Percentiles rank a stretch among this genome's conserved stretches.
Conservation (phyloP, 2,797 vertebrate genomes). For the Tamandua tetradactyla region DNA sequence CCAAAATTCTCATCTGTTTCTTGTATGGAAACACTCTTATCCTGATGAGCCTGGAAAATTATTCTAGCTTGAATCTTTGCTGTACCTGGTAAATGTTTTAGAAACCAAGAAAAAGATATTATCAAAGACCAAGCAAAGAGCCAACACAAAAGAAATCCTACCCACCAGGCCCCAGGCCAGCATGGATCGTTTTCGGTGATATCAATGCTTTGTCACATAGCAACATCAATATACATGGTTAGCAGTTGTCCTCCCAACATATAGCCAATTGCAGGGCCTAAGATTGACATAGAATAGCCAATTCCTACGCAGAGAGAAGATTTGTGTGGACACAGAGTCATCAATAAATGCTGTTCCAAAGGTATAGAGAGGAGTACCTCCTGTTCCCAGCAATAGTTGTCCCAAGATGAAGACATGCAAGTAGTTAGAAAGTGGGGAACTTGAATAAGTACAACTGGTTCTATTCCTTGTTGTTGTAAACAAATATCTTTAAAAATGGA, state of each 20-base stretch:
- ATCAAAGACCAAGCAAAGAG: conserved; percentile 85
- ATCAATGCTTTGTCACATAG: conserved; percentile 75
- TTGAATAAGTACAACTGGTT: conserved; percentile 51
- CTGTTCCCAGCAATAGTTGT: conserved; percentile 86
- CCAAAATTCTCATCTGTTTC: conserved; percentile 80
- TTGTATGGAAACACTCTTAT: conserved; percentile 72
- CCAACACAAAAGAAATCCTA: conserved; percentile 86
- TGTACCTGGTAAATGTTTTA: conserved; percentile 88
- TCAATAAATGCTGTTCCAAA: conserved; percentile 89
- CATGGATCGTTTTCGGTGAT: conserved; percentile 84
- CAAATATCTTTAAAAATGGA: conserved; percentile 83
- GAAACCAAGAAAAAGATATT: conserved; percentile 88
- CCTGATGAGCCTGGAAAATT: conserved; percentile 85
- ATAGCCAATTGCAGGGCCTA: conserved; percentile 89
- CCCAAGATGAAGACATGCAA: conserved; percentile 87
- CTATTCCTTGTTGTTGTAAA: conserved; percentile 49
- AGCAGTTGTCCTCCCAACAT: conserved; percentile 87
- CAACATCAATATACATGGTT: conserved; percentile 86
- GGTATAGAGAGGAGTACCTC: conserved; percentile 88
- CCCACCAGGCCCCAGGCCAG: conserved; percentile 91
- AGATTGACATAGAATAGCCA: conserved; percentile 86
- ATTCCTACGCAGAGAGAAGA: conserved; percentile 89
- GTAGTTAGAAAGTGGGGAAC: conserved; percentile 81
- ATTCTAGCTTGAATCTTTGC: conserved; percentile 83
- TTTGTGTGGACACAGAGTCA: conserved; percentile 87